Percentiles rank a stretch among this genome's conserved stretches.
phyloP scores from a whole-genome alignment of 2,113 vertebrate genomes.

The Cercopithecus mona region DNA sequence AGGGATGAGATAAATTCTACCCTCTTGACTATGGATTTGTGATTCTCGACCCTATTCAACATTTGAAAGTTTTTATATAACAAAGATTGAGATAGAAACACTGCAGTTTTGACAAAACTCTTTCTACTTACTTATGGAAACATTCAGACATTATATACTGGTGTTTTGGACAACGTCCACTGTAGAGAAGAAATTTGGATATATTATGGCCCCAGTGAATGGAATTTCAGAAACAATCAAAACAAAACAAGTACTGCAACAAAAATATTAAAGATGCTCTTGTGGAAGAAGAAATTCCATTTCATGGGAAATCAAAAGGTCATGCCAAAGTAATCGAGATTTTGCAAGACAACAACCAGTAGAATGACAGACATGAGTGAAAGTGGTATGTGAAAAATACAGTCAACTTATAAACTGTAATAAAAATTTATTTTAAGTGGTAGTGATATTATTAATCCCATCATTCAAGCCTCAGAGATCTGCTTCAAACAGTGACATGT shows the following conservation, averaged over 20 bases:
- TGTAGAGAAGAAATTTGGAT: not conserved
- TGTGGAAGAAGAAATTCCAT: not conserved
- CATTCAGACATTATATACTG: not conserved
- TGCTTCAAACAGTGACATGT: not conserved
- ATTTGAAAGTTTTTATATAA: not conserved
- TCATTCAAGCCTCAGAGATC: not conserved
- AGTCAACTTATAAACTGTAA: not conserved
- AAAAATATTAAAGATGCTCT: not conserved
- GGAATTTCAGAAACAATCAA: conserved; percentile 13
- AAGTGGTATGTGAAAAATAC: not conserved
- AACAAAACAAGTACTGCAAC: not conserved
- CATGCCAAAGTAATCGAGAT: not conserved
- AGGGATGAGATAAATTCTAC: not conserved
- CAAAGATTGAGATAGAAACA: not conserved
- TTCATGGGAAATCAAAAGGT: conserved; percentile 45
- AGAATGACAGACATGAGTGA: not conserved
- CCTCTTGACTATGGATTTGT: not conserved
- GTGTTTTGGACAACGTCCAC: not conserved
- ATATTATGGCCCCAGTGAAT: not conserved
- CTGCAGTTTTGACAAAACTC: not conserved
- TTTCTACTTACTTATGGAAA: not conserved
- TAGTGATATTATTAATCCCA: not conserved
- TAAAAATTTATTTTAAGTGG: not conserved
- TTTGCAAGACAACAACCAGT: not conserved
- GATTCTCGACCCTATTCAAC: not conserved